Evolutionary conservation across 2,113 vertebrate species (phyloP).

Genomic region (Oncorhynchus tshawytscha): DNA sequence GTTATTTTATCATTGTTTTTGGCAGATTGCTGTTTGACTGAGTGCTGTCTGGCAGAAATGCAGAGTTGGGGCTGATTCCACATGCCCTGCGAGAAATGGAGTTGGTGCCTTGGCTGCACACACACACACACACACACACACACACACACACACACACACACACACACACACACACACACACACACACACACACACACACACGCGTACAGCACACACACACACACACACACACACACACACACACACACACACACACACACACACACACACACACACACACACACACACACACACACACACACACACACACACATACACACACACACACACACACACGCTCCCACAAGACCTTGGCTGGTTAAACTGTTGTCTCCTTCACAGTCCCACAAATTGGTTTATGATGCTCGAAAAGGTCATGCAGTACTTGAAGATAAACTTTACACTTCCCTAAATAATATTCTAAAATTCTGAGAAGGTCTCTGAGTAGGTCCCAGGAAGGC

Average conservation of each 20-base stretch:
- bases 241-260: neutral
- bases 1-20: too few species aligned
- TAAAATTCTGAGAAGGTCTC: neutral
- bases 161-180: too few species aligned
- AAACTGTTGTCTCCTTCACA: slow-evolving; percentile 11
- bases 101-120: neutral
- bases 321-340: too few species aligned
- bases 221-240: neutral
- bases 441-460: neutral
- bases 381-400: slow-evolving; percentile 6
- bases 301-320: too few species aligned
- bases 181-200: too few species aligned
- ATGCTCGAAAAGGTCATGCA: slow-evolving; percentile 21
- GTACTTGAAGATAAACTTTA: slow-evolving; percentile 10
- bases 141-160: too few species aligned
- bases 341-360: neutral
- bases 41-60: neutral
- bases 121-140: slow-evolving; percentile 1
- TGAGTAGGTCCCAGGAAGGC: neutral
- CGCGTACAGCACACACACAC: too few species aligned
- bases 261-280: neutral
- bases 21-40: neutral
- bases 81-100: neutral
- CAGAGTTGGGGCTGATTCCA: neutral
- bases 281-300: too few species aligned